Evolutionary conservation across 2,113 vertebrate species (phyloP), one percentile per base, ranked within the genome.

Genomic region (Phalacrocorax brasilianus): DNA sequence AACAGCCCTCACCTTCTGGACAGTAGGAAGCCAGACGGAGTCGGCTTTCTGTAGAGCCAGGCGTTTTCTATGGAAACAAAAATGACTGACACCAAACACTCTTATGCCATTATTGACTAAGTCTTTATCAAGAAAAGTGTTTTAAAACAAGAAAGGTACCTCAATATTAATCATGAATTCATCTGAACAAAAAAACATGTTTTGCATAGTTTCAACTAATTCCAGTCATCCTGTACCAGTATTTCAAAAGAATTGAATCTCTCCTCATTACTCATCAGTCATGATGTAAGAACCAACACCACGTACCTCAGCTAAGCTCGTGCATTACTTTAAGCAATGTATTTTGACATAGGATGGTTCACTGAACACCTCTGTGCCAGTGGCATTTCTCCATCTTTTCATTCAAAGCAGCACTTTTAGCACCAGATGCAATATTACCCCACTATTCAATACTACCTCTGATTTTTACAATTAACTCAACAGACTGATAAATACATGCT

Each of bases 361-460:
- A 56, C 97, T 96, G 94, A 95, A 92, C 94, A 68, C 85, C 47
- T 85, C 85, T 73, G 88, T 94, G 95, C 89, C 93, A 83, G 97
- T 97, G 96, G 96, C 97, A 58, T 97, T 89, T 95, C 91, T 94
- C 97, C 97, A 96, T 98, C 98, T 98, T 95, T 95, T 97, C 98
- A 98, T 97, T 97, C 93, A 96, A 93, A 95, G 96, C 98, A 97
- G 98, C 97, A 98, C 98, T 98, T 98, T 98, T 97, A 97, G 95
- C 98, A 98, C 98, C 98, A 98, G 97, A 98, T 99, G 98, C 98
- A 99, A 98, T 98, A 98, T 97, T 97, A 96, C 97, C 97, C 98
- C 98, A 98, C 98, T 98, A 98, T 98, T 98, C 98, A 98, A 97
- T 98, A 98, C 99, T 99, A 99, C 99, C 99, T 99, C 99, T 98